A percentile compares a stretch with the other conserved stretches of the same genome.
Conservation (phyloP, 2,113 vertebrate species). For the Psophia crepitans region DNA sequence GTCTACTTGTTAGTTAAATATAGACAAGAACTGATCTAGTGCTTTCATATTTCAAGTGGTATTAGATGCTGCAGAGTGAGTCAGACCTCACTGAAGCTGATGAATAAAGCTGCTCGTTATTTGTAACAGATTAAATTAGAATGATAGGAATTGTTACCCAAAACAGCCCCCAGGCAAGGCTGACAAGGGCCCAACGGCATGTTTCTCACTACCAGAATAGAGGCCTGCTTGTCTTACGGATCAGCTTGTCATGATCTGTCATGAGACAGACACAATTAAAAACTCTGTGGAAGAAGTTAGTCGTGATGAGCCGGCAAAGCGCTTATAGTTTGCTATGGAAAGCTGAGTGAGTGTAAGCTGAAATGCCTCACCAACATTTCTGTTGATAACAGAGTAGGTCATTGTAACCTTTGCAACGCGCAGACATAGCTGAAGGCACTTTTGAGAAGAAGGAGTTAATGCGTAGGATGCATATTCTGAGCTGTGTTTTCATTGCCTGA, state of each 20-base stretch:
- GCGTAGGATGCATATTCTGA: too few relatives aligned
- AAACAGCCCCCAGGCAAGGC: background rate
- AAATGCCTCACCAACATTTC: too few relatives aligned
- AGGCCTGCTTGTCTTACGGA: background rate
- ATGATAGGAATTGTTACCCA: background rate
- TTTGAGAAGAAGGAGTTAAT: too few relatives aligned
- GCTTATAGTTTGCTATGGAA: background rate
- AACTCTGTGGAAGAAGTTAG: background rate
- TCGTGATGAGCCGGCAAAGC: fast-evolving
- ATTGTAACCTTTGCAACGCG: too few relatives aligned
- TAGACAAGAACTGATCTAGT: background rate
- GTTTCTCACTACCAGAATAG: background rate
- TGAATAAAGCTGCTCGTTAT: background rate
- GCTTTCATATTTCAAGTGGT: background rate
- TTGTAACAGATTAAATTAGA: background rate
- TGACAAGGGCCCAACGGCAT: fast-evolving
- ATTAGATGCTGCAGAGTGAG: background rate
- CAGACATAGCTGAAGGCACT: too few relatives aligned
- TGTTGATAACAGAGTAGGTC: too few relatives aligned
- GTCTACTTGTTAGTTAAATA: background rate
- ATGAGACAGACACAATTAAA: background rate
- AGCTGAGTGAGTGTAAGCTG: too few relatives aligned
- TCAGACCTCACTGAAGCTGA: background rate
- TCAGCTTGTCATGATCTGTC: too few relatives aligned
- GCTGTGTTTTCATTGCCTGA: too few relatives aligned